A percentile compares a stretch with the other conserved stretches of the same genome.
These are phyloP conservation scores for Egretta garzetta DNA, from an alignment of 2,113 vertebrate species.

Conservation along the genomic window DNA sequence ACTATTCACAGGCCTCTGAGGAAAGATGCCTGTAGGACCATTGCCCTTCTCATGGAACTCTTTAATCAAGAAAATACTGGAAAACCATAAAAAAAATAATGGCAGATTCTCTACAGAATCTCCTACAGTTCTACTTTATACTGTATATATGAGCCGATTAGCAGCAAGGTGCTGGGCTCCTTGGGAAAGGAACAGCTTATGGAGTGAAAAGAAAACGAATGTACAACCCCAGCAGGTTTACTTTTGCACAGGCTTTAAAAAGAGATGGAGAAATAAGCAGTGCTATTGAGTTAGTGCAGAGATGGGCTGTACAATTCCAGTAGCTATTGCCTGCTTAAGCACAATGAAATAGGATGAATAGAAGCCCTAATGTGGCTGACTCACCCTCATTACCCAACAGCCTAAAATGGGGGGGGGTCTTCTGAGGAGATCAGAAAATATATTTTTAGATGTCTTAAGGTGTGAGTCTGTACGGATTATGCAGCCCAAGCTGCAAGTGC, in stretches of 20 bases:
- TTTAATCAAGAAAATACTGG: slow-evolving; percentile 19
- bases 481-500: not conserved
- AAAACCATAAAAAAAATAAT: not conserved
- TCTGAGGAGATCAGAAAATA: slow-evolving; percentile 25
- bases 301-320: slow-evolving; percentile 36
- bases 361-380: slow-evolving; percentile 34
- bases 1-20: not conserved
- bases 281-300: slow-evolving; percentile 15
- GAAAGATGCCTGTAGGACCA: not conserved
- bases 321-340: slow-evolving; percentile 31
- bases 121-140: not conserved
- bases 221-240: slow-evolving; percentile 39
- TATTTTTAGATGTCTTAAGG: not conserved
- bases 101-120: not conserved
- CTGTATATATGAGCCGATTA: not conserved
- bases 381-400: slow-evolving; percentile 35
- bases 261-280: slow-evolving; percentile 24
- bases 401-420: not conserved
- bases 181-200: not conserved
- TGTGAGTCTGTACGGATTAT: not conserved
- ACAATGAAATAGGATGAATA: slow-evolving; percentile 34
- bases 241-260: slow-evolving; percentile 24
- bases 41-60: not conserved
- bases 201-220: slow-evolving; percentile 29
- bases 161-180: slow-evolving; percentile 14